Evolutionary conservation across 1,140 invertebrate genomes (phyloP).

Genomic region (Neodiprion lecontei): DNA sequence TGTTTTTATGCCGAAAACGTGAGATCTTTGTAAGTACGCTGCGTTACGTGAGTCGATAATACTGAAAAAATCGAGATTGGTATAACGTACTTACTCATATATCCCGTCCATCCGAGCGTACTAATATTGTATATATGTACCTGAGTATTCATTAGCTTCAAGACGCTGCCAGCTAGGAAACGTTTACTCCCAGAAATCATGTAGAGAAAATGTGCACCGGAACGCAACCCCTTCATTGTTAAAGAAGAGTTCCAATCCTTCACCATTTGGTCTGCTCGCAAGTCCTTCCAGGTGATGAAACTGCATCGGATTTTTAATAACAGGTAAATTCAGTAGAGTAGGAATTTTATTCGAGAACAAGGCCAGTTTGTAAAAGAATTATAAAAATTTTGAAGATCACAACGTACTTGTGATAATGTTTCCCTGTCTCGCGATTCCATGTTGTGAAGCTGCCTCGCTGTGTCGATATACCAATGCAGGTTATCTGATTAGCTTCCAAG

Average conservation of each 20-base stretch:
- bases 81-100: too few relatives aligned
- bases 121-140: conserved; percentile 50
- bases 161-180: conserved; percentile 80
- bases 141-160: conserved; percentile 83
- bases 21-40: too few relatives aligned
- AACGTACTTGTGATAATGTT: conserved; percentile 77
- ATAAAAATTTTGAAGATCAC: background rate
- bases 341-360: background rate
- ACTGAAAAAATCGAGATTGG: too few relatives aligned
- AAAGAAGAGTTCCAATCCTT: conserved; percentile 86
- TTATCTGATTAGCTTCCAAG: conserved; percentile 68
- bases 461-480: conserved; percentile 84
- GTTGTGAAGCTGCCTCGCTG: conserved; percentile 89
- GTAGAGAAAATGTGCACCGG: conserved; percentile 74
- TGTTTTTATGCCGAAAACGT: too few relatives aligned
- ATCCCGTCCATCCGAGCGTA: too few relatives aligned
- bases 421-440: conserved; percentile 84
- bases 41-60: too few relatives aligned
- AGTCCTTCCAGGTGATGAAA: conserved; percentile 97
- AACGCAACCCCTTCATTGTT: conserved; percentile 72
- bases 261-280: conserved; percentile 81
- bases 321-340: background rate
- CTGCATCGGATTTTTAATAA: conserved; percentile 45
- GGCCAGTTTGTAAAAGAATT: background rate
- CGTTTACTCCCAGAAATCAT: conserved; percentile 78